Evolutionary conservation across 2,113 vertebrate species (phyloP), one percentile per base, ranked within the genome.

Genomic region (Trichechus manatus): DNA sequence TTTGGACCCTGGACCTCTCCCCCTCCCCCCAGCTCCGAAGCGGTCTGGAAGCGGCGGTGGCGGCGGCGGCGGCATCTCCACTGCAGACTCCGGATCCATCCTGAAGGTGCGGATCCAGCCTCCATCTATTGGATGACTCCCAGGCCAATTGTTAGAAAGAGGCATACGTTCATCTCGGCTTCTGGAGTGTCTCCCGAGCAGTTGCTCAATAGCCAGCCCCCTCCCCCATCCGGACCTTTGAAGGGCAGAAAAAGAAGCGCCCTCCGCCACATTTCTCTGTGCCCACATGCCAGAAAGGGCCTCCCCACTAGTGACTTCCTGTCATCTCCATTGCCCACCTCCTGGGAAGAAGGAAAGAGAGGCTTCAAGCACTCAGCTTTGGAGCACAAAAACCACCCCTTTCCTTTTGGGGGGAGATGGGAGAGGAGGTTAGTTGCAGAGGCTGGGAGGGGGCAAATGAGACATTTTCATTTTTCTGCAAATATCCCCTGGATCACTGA

Each of bases 61-160:
- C 31, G 17, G 36, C 15, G 13, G 64, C 89, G 4, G 31, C 31
- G 17, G 36, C 17, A 10, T 42, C 89, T 59, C n/a, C 11, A 36
- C 19, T 31, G 63, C 89, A 89, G 96, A 83, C 97, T 97, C 98
- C 97, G 20, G 96, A 96, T 97, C 97, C 96, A 96, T 97, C 97
- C 96, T 1, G n/a, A 95, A 95, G 96, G 88, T 83, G 66, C 0
- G 10, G 85, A 84, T 95, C 93, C 95, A 81, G 61, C 94, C 84
- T 97, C 97, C 98, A 93, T 94, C 83, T 97, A 96, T 97, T 98
- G 95, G 97, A 97, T 94, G 95, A 89, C 72, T 96, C 97, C 95
- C 93, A 93, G 94, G 91, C 95, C 96, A 97, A 98, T 97, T 97
- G 96, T 97, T 97, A 97, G 97, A 98, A 98, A 97, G 98, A 97